A percentile compares a stretch with the other conserved stretches of the same genome.
phyloP scores from a whole-genome alignment of 1,140 invertebrate species.

The Macrobrachium nipponense region DNA sequence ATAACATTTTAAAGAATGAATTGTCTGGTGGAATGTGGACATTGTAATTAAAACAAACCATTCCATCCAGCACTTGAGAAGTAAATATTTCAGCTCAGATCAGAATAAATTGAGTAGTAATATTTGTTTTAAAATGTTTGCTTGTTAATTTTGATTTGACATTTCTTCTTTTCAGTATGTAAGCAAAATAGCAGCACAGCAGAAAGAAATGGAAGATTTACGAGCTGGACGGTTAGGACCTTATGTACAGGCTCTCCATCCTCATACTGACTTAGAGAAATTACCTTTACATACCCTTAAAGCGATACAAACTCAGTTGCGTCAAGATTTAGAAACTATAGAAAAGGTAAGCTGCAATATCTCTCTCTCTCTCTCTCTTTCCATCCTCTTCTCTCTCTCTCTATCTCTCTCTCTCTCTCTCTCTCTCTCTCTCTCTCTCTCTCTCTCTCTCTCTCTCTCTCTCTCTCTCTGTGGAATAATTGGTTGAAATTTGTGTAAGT shows the following conservation, averaged over 20 bases:
- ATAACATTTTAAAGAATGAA: no score
- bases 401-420: not conserved
- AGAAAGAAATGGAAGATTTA: conserved; percentile 46
- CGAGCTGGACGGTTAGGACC: conserved; percentile 47
- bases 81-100: not conserved
- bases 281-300: conserved; percentile 57
- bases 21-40: no score
- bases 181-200: conserved; percentile 44
- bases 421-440: no score
- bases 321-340: conserved; percentile 52
- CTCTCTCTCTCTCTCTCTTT: not conserved
- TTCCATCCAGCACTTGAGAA: not conserved
- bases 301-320: conserved; percentile 56
- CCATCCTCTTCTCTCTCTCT: conserved; percentile 1
- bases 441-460: no score
- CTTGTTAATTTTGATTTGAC: not conserved
- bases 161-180: conserved; percentile 31
- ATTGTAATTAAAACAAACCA: not conserved
- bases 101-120: not conserved
- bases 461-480: no score
- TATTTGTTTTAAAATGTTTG: not conserved
- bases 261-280: conserved; percentile 43
- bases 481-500: no score
- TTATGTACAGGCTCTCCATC: conserved; percentile 47
- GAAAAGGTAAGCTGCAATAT: conserved; percentile 47